These are phyloP conservation scores for Cheirogaleus major DNA, from an alignment of 2,797 vertebrate genomes.

Conservation along the genomic window DNA sequence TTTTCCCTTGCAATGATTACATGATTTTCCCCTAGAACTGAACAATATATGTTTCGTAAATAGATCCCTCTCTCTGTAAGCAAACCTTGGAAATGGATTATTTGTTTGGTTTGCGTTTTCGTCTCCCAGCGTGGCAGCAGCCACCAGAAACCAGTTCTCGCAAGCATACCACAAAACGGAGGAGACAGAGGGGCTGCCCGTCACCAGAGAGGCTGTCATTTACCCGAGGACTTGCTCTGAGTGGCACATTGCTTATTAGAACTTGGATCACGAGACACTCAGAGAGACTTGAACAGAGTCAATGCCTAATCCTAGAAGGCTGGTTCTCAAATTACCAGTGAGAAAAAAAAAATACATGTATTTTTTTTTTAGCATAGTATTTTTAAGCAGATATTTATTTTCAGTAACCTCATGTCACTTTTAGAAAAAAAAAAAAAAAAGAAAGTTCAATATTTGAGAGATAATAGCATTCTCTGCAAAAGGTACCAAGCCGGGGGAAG, in stretches of 20 bases:
- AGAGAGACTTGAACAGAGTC: slow-evolving; percentile 73
- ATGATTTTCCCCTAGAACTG: slow-evolving; percentile 84
- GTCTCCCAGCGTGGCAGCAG: slow-evolving; percentile 81
- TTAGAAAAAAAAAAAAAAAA: background rate
- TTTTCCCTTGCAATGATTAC: slow-evolving; percentile 75
- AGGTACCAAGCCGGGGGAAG: background rate
- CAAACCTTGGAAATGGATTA: slow-evolving; percentile 89
- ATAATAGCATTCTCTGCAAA: background rate
- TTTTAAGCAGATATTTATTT: slow-evolving; percentile 14
- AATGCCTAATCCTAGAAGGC: background rate
- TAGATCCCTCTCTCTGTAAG: slow-evolving; percentile 83
- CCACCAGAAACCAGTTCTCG: slow-evolving; percentile 79
- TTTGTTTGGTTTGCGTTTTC: slow-evolving; percentile 87
- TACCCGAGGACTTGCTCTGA: slow-evolving; percentile 61
- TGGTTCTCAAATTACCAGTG: slow-evolving; percentile 64
- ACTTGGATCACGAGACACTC: slow-evolving; percentile 62
- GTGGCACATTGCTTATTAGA: slow-evolving; percentile 65
- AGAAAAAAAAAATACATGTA: background rate
- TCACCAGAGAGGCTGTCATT: slow-evolving; percentile 68
- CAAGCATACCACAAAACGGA: slow-evolving; percentile 66
- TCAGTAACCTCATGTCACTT: background rate
- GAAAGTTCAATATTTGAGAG: background rate
- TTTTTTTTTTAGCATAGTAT: background rate
- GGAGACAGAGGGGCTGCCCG: slow-evolving; percentile 73
- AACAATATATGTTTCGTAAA: slow-evolving; percentile 86